phyloP scores from a whole-genome alignment of 1,140 invertebrate genomes.

The Propsilocerus akamusi region DNA sequence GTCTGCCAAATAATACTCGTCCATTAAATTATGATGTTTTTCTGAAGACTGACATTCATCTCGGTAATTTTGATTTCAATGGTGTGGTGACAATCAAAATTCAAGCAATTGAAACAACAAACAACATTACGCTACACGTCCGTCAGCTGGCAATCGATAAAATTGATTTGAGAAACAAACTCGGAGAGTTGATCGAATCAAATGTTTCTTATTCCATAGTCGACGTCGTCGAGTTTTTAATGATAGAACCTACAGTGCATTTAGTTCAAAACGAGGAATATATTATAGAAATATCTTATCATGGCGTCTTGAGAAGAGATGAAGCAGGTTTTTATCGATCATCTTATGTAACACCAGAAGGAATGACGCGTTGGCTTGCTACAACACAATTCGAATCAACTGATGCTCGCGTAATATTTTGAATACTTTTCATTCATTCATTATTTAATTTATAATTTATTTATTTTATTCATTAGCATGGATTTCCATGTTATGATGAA shows the following conservation, averaged over 20 bases:
- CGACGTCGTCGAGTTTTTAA: slow-evolving; percentile 15
- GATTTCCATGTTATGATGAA: slow-evolving; percentile 4
- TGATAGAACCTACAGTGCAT: slow-evolving; percentile 30
- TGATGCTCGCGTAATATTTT: slow-evolving; percentile 62
- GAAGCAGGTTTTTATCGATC: background rate
- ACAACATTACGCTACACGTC: background rate
- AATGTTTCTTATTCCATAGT: slow-evolving; percentile 1
- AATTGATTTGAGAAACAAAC: background rate
- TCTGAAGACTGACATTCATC: slow-evolving; percentile 2
- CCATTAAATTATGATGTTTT: slow-evolving; percentile 3
- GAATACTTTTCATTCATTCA: background rate
- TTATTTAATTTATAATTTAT: background rate
- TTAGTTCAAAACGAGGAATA: slow-evolving; percentile 24
- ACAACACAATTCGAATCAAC: slow-evolving; percentile 5
- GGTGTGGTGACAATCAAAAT: background rate
- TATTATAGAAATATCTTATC: background rate
- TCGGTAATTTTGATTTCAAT: background rate
- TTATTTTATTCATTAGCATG: background rate
- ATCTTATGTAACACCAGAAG: background rate
- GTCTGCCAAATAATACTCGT: slow-evolving; percentile 3
- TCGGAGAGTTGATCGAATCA: background rate
- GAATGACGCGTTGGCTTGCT: slow-evolving; percentile 1
- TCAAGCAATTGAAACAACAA: background rate
- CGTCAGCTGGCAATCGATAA: background rate
- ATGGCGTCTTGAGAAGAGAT: background rate